Base-by-base conservation (phyloP, 1,140 invertebrate genomes). In the Nomia melanderi region DNA sequence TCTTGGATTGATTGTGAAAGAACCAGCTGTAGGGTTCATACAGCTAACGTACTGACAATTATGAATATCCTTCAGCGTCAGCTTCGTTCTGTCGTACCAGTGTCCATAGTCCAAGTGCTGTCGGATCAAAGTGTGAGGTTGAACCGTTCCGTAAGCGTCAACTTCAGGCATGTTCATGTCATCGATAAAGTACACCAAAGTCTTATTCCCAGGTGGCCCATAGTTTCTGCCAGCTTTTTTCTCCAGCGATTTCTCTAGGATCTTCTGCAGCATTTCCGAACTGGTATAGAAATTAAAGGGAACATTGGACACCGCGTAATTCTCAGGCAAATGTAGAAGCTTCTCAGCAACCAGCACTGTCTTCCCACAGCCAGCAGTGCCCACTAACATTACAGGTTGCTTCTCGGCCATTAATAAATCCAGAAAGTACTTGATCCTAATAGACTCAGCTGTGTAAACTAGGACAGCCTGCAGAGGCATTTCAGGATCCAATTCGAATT, bases 81-180 rank as follows among this genome's bases (percentile, higher is more conserved):
- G 92, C 88, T 98, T 98, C 0, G 95, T 95, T 41, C 98, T 93
- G 88, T 99, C 98, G 79, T 98, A 98, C 98, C 98, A 99, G 90
- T 99, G 98, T 63, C 95, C 95, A 88, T 99, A 99, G 91, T 99
- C 98, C 82, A 99, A 92, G 92, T 99, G 98, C 88, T 99, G 98
- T 27, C 98, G 93, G 65, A 99, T 98, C 9, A 99, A 92, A 0
- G 98, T 99, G 89, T 99, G 98, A 0, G 98, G 98, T 92, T 99
- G 98, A 0, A 99, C 98, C 0, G 98, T 99, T 17, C 97, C 98
- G 87, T 99, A 99, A 59, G 93, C 90, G 92, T 99, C 98, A 11
- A 98, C 98, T 94, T 98, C 97, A 20, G 98, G 98, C 98, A 99
- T 99, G 89, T 99, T 99, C 95, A 99, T 96, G 87, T 99, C 98